These are phyloP conservation scores for Hypena proboscidalis DNA, from an alignment of 2,888 invertebrate genomes.

Conservation along the genomic window DNA sequence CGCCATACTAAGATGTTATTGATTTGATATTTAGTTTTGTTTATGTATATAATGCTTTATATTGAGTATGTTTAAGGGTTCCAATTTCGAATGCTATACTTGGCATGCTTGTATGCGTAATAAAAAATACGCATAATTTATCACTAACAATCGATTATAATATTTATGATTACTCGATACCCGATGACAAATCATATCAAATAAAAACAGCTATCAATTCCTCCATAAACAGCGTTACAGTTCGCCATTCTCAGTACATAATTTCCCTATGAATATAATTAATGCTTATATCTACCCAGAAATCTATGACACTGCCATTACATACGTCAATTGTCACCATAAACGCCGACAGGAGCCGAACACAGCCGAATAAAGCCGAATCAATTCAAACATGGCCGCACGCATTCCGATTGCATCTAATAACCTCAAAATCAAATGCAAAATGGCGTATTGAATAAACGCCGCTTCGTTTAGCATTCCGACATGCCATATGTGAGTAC, in stretches of 20 bases:
- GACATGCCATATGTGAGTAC: conserved; percentile 80
- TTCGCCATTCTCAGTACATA: conserved; percentile 49
- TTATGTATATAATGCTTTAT: too few relatives aligned
- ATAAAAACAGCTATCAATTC: conserved; percentile 39
- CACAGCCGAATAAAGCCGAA: conserved; percentile 71
- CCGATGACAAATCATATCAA: conserved; percentile 24
- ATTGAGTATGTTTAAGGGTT: too few relatives aligned
- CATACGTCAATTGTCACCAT: conserved; percentile 74
- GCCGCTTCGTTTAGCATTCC: conserved; percentile 82
- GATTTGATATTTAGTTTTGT: too few relatives aligned
- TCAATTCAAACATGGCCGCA: conserved; percentile 75
- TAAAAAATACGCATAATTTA: conserved; percentile 29
- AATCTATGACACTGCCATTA: conserved; percentile 66
- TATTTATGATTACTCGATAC: conserved; percentile 38
- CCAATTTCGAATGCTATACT: too few relatives aligned
- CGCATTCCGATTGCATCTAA: conserved; percentile 84
- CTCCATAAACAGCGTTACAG: conserved; percentile 34
- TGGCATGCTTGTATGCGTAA: too few relatives aligned
- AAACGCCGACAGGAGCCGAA: conserved; percentile 65
- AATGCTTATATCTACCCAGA: conserved; percentile 66
- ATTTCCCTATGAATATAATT: conserved; percentile 63
- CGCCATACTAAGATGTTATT: too few relatives aligned
- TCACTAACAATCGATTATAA: conserved; percentile 14
- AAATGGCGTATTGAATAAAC: conserved; percentile 82
- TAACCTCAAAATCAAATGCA: conserved; percentile 84